These are phyloP conservation scores for Megastigmus dorsalis DNA, from an alignment of 2,888 invertebrate genomes.

Conservation along the genomic window DNA sequence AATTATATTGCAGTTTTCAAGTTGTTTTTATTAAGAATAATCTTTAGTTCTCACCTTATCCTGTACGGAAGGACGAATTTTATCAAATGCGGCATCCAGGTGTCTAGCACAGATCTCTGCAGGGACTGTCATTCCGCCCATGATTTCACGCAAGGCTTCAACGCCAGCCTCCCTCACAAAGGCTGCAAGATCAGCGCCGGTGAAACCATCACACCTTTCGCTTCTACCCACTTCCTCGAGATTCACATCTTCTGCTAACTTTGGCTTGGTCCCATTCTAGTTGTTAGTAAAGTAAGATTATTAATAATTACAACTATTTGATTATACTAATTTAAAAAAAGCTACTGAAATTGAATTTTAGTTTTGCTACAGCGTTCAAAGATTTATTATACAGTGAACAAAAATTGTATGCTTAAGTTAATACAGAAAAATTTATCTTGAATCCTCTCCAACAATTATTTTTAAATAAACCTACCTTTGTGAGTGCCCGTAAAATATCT, in stretches of 20 bases:
- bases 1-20: no score
- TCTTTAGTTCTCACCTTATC: slow-evolving; percentile 80
- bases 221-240: slow-evolving; percentile 82
- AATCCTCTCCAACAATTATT: background rate
- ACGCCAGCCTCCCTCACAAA: slow-evolving; percentile 92
- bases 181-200: slow-evolving; percentile 95
- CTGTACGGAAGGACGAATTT: slow-evolving; percentile 91
- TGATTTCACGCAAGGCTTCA: slow-evolving; percentile 85
- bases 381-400: no score
- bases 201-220: slow-evolving; percentile 84
- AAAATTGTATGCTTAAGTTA: no score
- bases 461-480: slow-evolving; percentile 79
- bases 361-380: no score
- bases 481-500: slow-evolving; percentile 92
- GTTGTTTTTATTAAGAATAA: no score
- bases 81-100: slow-evolving; percentile 84
- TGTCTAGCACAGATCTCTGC: slow-evolving; percentile 80
- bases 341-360: no score
- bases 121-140: slow-evolving; percentile 76
- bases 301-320: slow-evolving; percentile 28
- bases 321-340: no score
- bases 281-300: background rate
- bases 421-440: no score
- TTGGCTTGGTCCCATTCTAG: slow-evolving; percentile 87
- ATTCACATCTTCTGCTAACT: slow-evolving; percentile 84